Percentiles rank a stretch among this genome's conserved stretches.
Conservation (phyloP, 1,140 invertebrate species). For the Rhyacophila brunnea region DNA sequence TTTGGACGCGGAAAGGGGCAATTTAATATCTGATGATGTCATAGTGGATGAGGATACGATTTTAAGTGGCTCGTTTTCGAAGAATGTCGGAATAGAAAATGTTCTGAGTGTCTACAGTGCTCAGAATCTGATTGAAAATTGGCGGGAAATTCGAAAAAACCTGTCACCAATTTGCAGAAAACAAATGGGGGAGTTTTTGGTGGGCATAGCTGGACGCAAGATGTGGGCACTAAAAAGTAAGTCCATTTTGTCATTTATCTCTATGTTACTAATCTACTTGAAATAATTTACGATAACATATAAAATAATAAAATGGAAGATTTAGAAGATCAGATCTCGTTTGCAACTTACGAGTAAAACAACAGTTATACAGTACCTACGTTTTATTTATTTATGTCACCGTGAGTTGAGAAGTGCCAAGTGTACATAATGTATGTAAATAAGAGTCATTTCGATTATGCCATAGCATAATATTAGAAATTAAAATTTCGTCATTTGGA, state of each 20-base stretch:
- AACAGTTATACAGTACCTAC: too few relatives aligned
- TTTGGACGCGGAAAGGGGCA: background rate
- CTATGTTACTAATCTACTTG: too few relatives aligned
- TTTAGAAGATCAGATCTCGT: too few relatives aligned
- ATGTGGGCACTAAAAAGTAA: constrained; percentile 76
- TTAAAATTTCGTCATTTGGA: too few relatives aligned
- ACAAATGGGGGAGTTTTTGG: constrained; percentile 63
- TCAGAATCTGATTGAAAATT: constrained; percentile 49
- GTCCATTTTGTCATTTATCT: too few relatives aligned
- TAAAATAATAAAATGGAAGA: too few relatives aligned
- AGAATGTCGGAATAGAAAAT: constrained; percentile 51
- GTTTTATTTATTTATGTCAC: too few relatives aligned
- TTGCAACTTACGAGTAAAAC: too few relatives aligned
- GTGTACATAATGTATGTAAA: constrained; percentile 2
- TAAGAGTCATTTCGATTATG: constrained; percentile 17
- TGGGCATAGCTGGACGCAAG: constrained; percentile 59
- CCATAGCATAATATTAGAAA: background rate
- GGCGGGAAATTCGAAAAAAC: constrained; percentile 42
- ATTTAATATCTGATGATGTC: background rate
- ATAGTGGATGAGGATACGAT: constrained; percentile 2
- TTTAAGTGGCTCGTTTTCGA: constrained; percentile 8
- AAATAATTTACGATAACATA: too few relatives aligned
- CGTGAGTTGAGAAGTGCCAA: too few relatives aligned
- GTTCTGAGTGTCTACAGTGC: constrained; percentile 56
- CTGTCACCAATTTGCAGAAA: constrained; percentile 50